Base-by-base conservation (phyloP, 1,140 invertebrate genomes). In the Drosophila equinoxialis region DNA sequence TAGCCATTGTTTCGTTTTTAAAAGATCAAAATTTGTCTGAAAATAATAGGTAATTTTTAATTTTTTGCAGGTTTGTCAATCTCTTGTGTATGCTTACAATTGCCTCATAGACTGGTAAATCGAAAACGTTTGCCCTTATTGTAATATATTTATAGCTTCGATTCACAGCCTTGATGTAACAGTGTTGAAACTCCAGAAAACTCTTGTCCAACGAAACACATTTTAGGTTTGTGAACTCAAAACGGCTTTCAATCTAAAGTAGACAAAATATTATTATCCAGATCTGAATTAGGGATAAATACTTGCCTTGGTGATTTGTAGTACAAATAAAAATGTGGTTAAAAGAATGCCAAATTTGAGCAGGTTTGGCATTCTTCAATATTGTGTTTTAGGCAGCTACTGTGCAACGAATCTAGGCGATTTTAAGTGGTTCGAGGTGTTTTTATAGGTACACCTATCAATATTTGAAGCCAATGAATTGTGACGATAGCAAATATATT, bases 1-100 rank as follows among this genome's bases (percentile, higher is more conserved):
- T 51, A 51, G 17, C 45, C 45, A 51, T 51, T 51, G 10, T 23
- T 23, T 51, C 45, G 17, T 23, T 51, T 51, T 51, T 8, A 51
- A 51, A 10, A 51, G 45, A 23, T 51, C 45, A 51, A 51, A 51
- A 5, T 51, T 51, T 1, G 45, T 51, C 45, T 51, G 3, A 10
- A 23, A 51, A 11, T 0, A 39, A 39, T 13, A 4, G 3, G 8
- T 30, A 30, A 30, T 6, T 6, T 30, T 6, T 6, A 6, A 30
- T 26, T 26, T 5, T 26, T 35, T 0, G 6, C 8, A 8, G 8
- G 35, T 2, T 26, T 26, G 26, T 26, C 3, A 26, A 5, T 5
- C 0, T 35, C 8, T 8, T 8, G 7, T 11, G 2, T 17, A 45
- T 17, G 0, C 8, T 11, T 51, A 51, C 45, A 0, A 20, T 3